A percentile compares a stretch with the other conserved stretches of the same genome.
These are phyloP conservation scores for Brachystomella parvula DNA, from an alignment of 1,140 invertebrate genomes.

Conservation along the genomic window DNA sequence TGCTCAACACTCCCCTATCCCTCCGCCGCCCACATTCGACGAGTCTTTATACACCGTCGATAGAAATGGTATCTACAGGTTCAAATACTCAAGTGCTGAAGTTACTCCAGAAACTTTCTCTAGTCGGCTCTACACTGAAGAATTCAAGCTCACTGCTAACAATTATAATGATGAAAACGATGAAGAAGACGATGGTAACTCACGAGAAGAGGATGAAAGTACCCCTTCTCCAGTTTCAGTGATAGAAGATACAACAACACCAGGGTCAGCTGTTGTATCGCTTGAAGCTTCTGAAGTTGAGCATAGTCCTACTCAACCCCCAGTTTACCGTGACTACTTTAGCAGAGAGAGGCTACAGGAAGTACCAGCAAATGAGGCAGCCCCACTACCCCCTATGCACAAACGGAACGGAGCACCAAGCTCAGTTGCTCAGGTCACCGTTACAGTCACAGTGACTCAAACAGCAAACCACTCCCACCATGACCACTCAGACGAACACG, in stretches of 20 bases:
- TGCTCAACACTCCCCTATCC: background rate
- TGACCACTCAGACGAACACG: too few relatives aligned
- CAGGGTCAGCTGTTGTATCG: background rate
- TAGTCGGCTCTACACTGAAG: background rate
- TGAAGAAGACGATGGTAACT: background rate
- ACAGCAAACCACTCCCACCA: background rate
- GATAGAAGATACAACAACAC: background rate
- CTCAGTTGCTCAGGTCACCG: background rate
- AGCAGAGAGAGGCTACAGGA: background rate
- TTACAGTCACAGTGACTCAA: background rate
- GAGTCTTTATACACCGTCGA: background rate
- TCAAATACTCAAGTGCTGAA: background rate
- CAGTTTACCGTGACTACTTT: slow-evolving; percentile 5
- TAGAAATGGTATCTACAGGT: background rate
- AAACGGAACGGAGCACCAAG: background rate
- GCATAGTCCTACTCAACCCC: background rate
- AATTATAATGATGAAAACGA: background rate
- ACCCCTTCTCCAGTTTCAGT: background rate
- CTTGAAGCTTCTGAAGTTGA: background rate
- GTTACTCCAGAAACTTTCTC: background rate
- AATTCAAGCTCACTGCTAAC: background rate
- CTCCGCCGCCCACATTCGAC: background rate
- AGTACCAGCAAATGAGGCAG: too few relatives aligned
- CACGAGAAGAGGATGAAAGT: background rate
- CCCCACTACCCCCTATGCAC: background rate